Base-by-base conservation (phyloP, 2,113 vertebrate genomes). In the Buteo buteo region DNA sequence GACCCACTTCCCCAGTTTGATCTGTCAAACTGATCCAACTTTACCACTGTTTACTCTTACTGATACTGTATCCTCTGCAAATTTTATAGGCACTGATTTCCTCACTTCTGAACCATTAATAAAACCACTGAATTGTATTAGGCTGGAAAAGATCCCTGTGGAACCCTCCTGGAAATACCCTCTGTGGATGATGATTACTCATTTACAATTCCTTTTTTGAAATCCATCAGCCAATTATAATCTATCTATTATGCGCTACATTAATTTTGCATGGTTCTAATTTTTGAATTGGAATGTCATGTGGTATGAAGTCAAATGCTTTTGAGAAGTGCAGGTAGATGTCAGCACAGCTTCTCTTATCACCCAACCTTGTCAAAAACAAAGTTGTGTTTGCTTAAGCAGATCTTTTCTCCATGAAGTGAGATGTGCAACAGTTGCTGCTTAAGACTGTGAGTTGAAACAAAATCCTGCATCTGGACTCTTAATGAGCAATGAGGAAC, bases 261-360 rank as follows among this genome's bases (percentile, higher is more conserved):
- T 72, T 93, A 94, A 94, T 91, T 94, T 92, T 92, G 59, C 88
- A 87, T 45, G 62, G 15, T 91, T 90, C 44, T 81, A 91, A 72
- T 92, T 93, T 94, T 96, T 95, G 61, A 93, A 94, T 93, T 67
- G 52, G 57, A 84, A 72, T 42, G 66, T 82, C 80, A 82, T 20
- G 44, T 76, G 77, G 28, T 69, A 91, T 29, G n/a, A 91, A 96
- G 57, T 72, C 47, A 88, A 92, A 86, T 61, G 61, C 29, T 84
- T 91, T 90, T 57, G 58, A 93, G 58, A 88, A 89, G 44, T 71
- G 40, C 69, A 89, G 88, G 88, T 84, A 94, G 80, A 87, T 94
- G 61, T 91, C 95, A 96, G 76, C 57, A 72, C 69, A 92, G 50
- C 20, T 79, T 34, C 50, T 93, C 20, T 96, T 91, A 86, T 74